A percentile compares a stretch with the other conserved stretches of the same genome.
Evolutionary conservation across 37 sponge, comb jelly and placozoan species (phyloP).

Genomic region (Chondrilla cf. caribensis): DNA sequence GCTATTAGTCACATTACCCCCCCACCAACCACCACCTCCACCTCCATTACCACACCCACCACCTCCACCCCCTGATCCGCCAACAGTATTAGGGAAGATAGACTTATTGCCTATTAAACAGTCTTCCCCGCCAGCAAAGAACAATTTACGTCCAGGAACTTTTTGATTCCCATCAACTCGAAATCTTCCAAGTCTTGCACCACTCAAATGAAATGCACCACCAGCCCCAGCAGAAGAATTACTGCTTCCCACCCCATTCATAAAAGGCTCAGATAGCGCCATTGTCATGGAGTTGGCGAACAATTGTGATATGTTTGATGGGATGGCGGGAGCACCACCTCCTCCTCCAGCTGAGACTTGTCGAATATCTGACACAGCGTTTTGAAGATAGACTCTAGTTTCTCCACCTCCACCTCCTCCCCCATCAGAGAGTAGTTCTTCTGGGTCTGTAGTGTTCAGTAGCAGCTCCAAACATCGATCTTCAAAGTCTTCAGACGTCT

Average conservation of each 20-base stretch:
- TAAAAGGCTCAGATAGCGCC: no score
- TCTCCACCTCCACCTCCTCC: conserved; percentile 65
- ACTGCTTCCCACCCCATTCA: background rate
- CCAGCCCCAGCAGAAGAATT: background rate
- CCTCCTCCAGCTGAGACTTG: conserved; percentile 40
- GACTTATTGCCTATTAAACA: background rate
- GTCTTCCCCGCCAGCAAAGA: background rate
- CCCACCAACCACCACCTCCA: background rate
- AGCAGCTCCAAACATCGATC: background rate
- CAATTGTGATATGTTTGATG: background rate
- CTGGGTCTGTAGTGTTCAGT: background rate
- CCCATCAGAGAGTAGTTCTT: background rate
- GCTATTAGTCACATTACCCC: background rate
- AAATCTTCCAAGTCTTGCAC: background rate
- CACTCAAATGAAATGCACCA: background rate
- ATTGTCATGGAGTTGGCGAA: no score
- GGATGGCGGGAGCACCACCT: conserved; percentile 34
- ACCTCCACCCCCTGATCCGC: conserved; percentile 2
- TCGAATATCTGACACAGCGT: background rate
- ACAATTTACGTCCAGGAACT: background rate
- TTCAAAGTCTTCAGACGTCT: background rate
- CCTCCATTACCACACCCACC: conserved; percentile 21
- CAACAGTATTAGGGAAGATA: background rate
- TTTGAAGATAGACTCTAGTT: conserved; percentile 18
- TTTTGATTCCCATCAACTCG: background rate